Base-by-base conservation (phyloP, 2,113 vertebrate species). In the Egretta garzetta region DNA sequence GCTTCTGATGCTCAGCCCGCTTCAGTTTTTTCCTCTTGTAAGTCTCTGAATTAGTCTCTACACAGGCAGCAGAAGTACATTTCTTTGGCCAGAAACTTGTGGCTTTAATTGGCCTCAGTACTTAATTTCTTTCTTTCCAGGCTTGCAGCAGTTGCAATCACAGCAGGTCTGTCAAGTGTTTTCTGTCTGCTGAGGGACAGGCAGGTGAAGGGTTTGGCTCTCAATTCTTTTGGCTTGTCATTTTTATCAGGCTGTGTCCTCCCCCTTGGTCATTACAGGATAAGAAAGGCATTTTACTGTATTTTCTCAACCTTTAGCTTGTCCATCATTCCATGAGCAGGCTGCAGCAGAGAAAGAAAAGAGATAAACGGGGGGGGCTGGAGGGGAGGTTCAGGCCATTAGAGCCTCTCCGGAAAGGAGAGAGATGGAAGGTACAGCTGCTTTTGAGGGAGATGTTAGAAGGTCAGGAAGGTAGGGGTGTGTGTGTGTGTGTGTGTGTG, bases 161-260 rank as follows among this genome's bases (percentile, higher is more conserved):
- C 8, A 28, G 80, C 60, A 94, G 71, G 76, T 37, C 88, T 63
- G 81, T 64, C 35, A 22, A 84, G 43, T 33, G 52, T 47, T 83
- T 84, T 77, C 88, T 68, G n/a, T n/a, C 53, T 3, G 1, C 66
- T 90, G 89, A 90, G 86, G 76, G 87, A 93, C 86, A 55, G 66
- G 84, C 87, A 96, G 92, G 95, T 97, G 87, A 97, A 94, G 73
- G 73, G 70, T 95, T 85, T 94, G 84, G 39, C 84, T 79, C 84
- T 94, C 86, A 58, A 1, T 93, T 72, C 91, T 76, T 80, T 86
- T 66, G 76, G 33, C 70, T 94, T 92, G 91, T 96, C 95, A 96
- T 94, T 95, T 95, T 96, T 97, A 96, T 96, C 94, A 89, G 89
- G 84, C 50, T 45, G 12, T 70, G 77, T 95, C 93, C 71, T 93